Percentiles rank a stretch among this genome's conserved stretches.
phyloP scores from a whole-genome alignment of 2,797 vertebrate species.

The Hippoglossus hippoglossus region DNA sequence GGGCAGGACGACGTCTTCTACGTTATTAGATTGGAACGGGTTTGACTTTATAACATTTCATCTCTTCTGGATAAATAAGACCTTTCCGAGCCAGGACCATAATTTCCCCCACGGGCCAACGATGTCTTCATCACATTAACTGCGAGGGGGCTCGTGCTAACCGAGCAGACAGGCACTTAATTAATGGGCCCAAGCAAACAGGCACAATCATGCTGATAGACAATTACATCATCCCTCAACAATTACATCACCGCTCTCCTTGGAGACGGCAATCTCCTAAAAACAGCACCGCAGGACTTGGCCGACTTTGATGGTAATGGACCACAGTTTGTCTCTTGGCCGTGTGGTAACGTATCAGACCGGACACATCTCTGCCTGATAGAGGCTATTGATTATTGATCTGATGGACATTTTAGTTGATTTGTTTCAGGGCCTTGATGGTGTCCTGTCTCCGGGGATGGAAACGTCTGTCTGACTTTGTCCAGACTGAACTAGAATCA shows the following conservation, averaged over 20 bases:
- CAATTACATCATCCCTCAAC: conserved; percentile 57
- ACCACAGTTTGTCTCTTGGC: conserved; percentile 21
- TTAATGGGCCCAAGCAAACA: conserved; percentile 49
- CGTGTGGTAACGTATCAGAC: conserved; percentile 6
- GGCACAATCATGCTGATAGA: conserved; percentile 47
- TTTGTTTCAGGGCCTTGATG: too few species aligned
- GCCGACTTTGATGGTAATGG: conserved; percentile 36
- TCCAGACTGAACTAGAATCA: too few species aligned
- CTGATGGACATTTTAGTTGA: not conserved
- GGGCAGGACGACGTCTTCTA: not conserved
- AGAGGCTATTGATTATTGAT: conserved; percentile 6
- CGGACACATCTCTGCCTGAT: conserved; percentile 18
- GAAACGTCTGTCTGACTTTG: too few species aligned
- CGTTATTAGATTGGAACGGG: not conserved
- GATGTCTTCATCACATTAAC: conserved; percentile 39
- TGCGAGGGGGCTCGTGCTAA: conserved; percentile 27
- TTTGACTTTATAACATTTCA: conserved; percentile 3
- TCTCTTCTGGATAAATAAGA: conserved; percentile 23
- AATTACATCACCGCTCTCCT: conserved; percentile 48
- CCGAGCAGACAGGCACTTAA: conserved; percentile 42
- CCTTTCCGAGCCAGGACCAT: conserved; percentile 1
- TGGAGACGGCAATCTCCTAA: conserved; percentile 39
- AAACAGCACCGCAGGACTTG: conserved; percentile 37
- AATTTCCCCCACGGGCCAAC: conserved; percentile 19
- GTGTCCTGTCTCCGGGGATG: too few species aligned